Percentiles rank a stretch among this genome's conserved stretches.
phyloP scores from a whole-genome alignment of 2,797 vertebrate genomes.

The Diplodus puntazzo region DNA sequence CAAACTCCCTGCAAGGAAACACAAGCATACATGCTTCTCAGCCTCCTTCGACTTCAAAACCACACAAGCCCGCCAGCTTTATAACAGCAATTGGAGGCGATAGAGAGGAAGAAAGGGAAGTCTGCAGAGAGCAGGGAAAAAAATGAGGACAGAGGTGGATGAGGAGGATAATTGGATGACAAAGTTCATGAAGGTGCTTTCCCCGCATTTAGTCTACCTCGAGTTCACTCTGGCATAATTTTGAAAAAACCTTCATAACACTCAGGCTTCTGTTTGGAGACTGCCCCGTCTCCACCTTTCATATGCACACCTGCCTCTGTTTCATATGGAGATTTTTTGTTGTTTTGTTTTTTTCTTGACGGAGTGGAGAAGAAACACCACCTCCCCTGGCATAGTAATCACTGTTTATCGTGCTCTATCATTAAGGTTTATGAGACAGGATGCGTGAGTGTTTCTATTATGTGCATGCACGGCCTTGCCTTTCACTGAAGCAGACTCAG shows the following conservation, averaged over 20 bases:
- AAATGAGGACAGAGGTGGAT: slow-evolving; percentile 53
- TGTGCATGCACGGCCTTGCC: slow-evolving; percentile 72
- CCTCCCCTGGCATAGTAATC: slow-evolving; percentile 71
- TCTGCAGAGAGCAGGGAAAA: slow-evolving; percentile 38
- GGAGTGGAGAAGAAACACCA: slow-evolving; percentile 48
- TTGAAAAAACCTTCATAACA: slow-evolving; percentile 50
- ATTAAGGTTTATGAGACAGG: slow-evolving; percentile 86
- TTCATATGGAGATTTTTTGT: slow-evolving; percentile 47
- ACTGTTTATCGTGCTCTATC: slow-evolving; percentile 80
- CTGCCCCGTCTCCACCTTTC: slow-evolving; percentile 47
- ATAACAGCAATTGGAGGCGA: slow-evolving; percentile 59
- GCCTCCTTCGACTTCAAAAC: slow-evolving; percentile 44
- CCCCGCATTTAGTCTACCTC: slow-evolving; percentile 59
- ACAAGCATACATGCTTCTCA: slow-evolving; percentile 9
- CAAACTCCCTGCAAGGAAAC: slow-evolving; percentile 27
- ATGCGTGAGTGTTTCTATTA: slow-evolving; percentile 74
- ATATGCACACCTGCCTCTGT: slow-evolving; percentile 68
- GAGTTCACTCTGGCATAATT: slow-evolving; percentile 67
- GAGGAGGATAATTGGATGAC: slow-evolving; percentile 71
- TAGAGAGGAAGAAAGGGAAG: slow-evolving; percentile 50
- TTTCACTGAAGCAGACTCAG: slow-evolving; percentile 66
- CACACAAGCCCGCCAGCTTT: slow-evolving; percentile 45
- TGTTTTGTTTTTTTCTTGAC: slow-evolving; percentile 28
- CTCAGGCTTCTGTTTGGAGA: slow-evolving; percentile 20
- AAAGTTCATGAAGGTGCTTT: slow-evolving; percentile 70